A percentile compares a stretch with the other conserved stretches of the same genome.
Evolutionary conservation across 1,140 invertebrate species (phyloP).

Genomic region (Atopsyche davidsoni): DNA sequence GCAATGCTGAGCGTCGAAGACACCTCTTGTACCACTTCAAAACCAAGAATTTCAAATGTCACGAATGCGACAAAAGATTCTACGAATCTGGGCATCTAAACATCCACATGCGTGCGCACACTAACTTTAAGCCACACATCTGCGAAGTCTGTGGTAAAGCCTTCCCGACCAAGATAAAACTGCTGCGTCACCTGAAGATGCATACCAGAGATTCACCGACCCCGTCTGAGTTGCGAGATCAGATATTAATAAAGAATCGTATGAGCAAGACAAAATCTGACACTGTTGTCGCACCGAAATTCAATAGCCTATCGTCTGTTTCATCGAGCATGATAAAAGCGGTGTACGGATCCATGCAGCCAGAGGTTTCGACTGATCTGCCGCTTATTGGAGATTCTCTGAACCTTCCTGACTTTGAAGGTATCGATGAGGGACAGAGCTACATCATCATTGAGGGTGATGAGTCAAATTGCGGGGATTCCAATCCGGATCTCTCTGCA

Average conservation of each 20-base stretch:
- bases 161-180: slow-evolving; percentile 17
- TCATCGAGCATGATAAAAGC: no score
- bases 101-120: slow-evolving; percentile 37
- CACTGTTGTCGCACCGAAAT: slow-evolving; percentile 16
- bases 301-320: no score
- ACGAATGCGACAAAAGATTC: slow-evolving; percentile 25
- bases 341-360: no score
- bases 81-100: slow-evolving; percentile 32
- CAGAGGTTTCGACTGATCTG: background rate
- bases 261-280: slow-evolving; percentile 5
- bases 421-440: slow-evolving; percentile 17
- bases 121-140: slow-evolving; percentile 52
- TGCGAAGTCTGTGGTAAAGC: slow-evolving; percentile 47
- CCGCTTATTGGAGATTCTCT: background rate
- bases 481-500: background rate
- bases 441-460: slow-evolving; percentile 19
- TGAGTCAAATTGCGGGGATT: slow-evolving; percentile 9
- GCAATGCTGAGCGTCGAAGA: slow-evolving; percentile 15
- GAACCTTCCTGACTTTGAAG: slow-evolving; percentile 1
- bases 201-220: slow-evolving; percentile 5
- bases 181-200: slow-evolving; percentile 19
- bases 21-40: slow-evolving; percentile 24
- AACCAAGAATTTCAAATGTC: slow-evolving; percentile 22
- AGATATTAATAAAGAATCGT: background rate
- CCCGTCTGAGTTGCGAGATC: slow-evolving; percentile 5